These are phyloP conservation scores for Panagrolaimus sp. DNA, from an alignment of 1,140 invertebrate species.

Conservation along the genomic window DNA sequence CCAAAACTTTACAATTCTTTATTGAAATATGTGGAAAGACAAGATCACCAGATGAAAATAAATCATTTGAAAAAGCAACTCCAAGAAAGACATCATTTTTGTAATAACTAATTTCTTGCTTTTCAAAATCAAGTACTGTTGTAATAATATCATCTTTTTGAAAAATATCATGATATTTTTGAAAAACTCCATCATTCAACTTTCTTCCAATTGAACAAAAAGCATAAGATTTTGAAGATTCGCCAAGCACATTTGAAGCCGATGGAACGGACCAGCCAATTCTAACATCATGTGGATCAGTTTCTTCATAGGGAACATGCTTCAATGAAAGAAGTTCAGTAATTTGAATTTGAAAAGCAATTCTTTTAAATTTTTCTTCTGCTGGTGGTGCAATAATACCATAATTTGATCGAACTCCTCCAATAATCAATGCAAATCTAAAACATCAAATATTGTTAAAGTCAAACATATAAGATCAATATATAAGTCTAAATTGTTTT, in stretches of 20 bases:
- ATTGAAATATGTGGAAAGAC: constrained; percentile 52
- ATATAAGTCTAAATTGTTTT: too few species aligned
- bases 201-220: constrained; percentile 37
- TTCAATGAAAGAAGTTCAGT: constrained; percentile 33
- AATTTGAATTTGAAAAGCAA: constrained; percentile 43
- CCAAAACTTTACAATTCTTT: constrained; percentile 52
- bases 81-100: constrained; percentile 49
- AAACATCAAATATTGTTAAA: too few species aligned
- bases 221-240: constrained; percentile 32
- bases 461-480: too few species aligned
- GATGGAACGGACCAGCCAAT: constrained; percentile 34
- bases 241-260: constrained; percentile 36
- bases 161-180: constrained; percentile 31
- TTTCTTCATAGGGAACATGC: constrained; percentile 46
- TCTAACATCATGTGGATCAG: constrained; percentile 38
- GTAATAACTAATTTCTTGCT: constrained; percentile 42
- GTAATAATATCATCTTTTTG: constrained; percentile 46
- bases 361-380: not conserved
- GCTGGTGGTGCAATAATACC: constrained; percentile 13
- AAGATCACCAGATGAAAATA: constrained; percentile 34
- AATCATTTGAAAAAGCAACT: constrained; percentile 41
- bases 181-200: constrained; percentile 28
- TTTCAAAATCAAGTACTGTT: constrained; percentile 38
- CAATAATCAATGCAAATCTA: constrained; percentile 50
- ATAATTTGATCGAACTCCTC: constrained; percentile 39